Evolutionary conservation across 2,113 vertebrate genomes (phyloP), one percentile per base, ranked within the genome.

Genomic region (Brachionichthys hirsutus): DNA sequence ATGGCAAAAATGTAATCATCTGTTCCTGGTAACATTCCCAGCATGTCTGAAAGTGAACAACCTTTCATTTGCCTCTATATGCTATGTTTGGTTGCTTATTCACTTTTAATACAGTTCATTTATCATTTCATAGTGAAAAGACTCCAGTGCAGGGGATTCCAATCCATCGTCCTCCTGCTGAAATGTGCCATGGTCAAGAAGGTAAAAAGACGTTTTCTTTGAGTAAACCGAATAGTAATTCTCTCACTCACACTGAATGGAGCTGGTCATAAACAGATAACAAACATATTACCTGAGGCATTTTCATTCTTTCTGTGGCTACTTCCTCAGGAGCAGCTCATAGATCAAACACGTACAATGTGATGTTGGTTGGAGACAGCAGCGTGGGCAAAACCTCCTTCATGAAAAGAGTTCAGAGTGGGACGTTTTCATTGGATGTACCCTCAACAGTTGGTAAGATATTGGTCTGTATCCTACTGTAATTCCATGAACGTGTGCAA

Each of bases 331-430:
- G 12, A 40, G 18, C 44, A 48, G 72, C 46, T 53, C 12, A 36
- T 18, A 50, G 62, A 19, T 88, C 90, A 30, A 91, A 92, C 6
- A 6, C 90, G 51, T 95, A 92, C 84, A 94, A 97, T 0, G 82
- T 99, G 66, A 75, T 98, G 67, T 93, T 98, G 30, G 54, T 98
- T 2, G 97, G 97, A 73, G 91, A 94, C 70, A 92, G 95, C 53
- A 86, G 86, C 0, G 94, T 98, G 73, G 97, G 97, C 50, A 99
- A 99, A 77, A 95, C 95, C 0, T 94, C 95, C 0, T 98, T 97
- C 82, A 89, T 98, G 76, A 86, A 90, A 81, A 87, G 93, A 18
- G 56, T 94, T 59, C 89, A 93, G 0, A 82, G 85, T 1, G 78
- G 93, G 14, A 53, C 78, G 70, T 96, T 95, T 43, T 83, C 73